Evolutionary conservation across 2,797 vertebrate species (phyloP).

Genomic region (Orientallactaga sibirica): DNA sequence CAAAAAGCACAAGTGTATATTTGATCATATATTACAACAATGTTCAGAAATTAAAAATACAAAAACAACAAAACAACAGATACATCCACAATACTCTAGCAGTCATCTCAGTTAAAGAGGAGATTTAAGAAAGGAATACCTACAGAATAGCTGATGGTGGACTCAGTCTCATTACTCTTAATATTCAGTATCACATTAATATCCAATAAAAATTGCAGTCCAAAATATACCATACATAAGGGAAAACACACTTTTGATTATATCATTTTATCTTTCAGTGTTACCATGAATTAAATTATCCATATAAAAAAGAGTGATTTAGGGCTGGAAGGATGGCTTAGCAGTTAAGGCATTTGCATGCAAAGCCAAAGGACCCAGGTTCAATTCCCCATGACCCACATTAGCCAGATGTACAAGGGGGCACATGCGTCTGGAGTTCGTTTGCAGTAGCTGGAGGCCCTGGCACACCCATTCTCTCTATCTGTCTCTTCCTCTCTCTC

Average conservation of each 20-base stretch:
- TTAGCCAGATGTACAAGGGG: no score
- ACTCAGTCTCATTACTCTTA: background rate
- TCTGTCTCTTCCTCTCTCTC: no score
- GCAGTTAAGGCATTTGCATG: no score
- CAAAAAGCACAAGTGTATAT: background rate
- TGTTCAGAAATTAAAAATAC: background rate
- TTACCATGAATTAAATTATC: conserved; percentile 43
- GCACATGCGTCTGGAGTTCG: no score
- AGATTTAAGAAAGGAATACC: conserved; percentile 22
- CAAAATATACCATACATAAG: background rate
- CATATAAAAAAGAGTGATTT: conserved; percentile 23
- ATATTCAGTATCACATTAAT: conserved; percentile 20
- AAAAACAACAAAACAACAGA: background rate
- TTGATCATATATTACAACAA: background rate
- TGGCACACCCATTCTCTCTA: no score
- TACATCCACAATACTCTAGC: background rate
- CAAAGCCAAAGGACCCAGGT: no score
- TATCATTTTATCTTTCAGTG: conserved; percentile 39
- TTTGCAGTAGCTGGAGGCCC: no score
- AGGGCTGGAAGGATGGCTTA: no score
- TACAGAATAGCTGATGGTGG: background rate
- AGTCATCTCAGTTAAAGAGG: background rate
- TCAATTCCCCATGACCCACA: no score
- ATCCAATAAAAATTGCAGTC: background rate
- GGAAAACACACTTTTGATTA: conserved; percentile 5